Evolutionary conservation across 1,140 invertebrate species (phyloP).

Genomic region (Diabrotica virgifera): DNA sequence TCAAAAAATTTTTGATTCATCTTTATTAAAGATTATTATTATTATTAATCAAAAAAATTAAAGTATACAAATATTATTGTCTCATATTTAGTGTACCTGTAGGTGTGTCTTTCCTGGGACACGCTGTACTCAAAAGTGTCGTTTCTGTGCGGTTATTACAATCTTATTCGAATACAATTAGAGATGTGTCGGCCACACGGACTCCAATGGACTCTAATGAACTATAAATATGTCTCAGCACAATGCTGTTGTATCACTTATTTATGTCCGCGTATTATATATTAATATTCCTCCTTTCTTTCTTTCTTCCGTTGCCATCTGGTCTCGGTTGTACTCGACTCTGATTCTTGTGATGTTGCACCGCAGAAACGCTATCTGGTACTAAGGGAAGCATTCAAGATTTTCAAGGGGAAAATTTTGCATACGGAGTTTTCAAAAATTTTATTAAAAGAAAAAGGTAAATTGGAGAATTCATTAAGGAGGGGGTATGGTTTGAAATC

Average conservation of each 20-base stretch:
- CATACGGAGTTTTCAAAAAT: too few relatives aligned
- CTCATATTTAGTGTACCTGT: too few relatives aligned
- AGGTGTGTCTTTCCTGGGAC: background rate
- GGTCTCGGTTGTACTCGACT: slow-evolving; percentile 15
- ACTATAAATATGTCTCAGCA: slow-evolving; percentile 45
- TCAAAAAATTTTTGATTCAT: too few relatives aligned
- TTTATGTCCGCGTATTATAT: slow-evolving; percentile 44
- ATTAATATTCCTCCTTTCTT: slow-evolving; percentile 39
- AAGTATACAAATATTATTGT: too few relatives aligned
- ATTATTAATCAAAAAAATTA: too few relatives aligned
- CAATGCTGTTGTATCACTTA: slow-evolving; percentile 44
- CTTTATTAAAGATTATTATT: too few relatives aligned
- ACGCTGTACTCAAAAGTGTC: slow-evolving; percentile 30
- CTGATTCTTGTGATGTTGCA: background rate
- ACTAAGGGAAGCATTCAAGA: too few relatives aligned
- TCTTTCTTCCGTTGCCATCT: background rate
- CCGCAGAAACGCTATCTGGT: background rate
- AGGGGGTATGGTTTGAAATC: too few relatives aligned
- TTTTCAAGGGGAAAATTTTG: too few relatives aligned
- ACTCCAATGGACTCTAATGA: slow-evolving; percentile 42
- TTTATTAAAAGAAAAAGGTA: too few relatives aligned
- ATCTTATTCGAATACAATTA: slow-evolving; percentile 47
- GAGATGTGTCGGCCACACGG: slow-evolving; percentile 45
- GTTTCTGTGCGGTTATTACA: slow-evolving; percentile 43
- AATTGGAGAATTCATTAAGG: too few relatives aligned